These are phyloP conservation scores for Leucophenga montana DNA, from an alignment of 2,888 invertebrate genomes.

Conservation along the genomic window DNA sequence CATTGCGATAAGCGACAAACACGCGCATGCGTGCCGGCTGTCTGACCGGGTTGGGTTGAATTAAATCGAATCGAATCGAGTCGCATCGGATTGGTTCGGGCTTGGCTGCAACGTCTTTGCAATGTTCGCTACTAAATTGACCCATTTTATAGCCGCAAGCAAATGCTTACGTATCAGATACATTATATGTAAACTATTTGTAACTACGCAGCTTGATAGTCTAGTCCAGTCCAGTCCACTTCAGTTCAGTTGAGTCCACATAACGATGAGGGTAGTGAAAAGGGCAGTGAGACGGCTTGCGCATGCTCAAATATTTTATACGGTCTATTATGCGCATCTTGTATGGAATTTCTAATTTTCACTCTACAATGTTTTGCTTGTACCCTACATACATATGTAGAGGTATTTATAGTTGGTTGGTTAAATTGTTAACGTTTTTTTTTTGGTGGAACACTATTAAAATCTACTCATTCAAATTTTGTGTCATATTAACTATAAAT, in stretches of 20 bases:
- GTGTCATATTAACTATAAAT: too few relatives aligned
- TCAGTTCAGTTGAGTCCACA: too few relatives aligned
- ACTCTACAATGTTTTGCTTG: not conserved
- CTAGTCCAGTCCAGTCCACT: too few relatives aligned
- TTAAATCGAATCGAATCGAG: too few relatives aligned
- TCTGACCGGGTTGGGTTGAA: too few relatives aligned
- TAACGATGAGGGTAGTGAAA: too few relatives aligned
- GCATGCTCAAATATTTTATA: not conserved
- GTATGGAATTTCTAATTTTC: conserved; percentile 10
- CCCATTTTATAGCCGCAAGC: conserved; percentile 60
- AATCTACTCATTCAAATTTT: too few relatives aligned
- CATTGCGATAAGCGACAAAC: conserved; percentile 11
- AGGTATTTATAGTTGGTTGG: not conserved
- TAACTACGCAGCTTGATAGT: not conserved
- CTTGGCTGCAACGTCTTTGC: too few relatives aligned
- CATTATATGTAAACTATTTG: conserved; percentile 11
- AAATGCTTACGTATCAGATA: conserved; percentile 32
- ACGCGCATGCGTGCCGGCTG: conserved; percentile 23
- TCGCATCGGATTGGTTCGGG: too few relatives aligned
- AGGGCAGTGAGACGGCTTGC: not conserved
- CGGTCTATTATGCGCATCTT: not conserved
- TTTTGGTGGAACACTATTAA: too few relatives aligned
- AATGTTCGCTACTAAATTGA: conserved; percentile 56
- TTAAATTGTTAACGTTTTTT: not conserved
- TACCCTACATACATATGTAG: not conserved